A percentile compares a stretch with the other conserved stretches of the same genome.
Evolutionary conservation across 2,888 invertebrate species (phyloP).

Genomic region (Standfussiana lucernea): DNA sequence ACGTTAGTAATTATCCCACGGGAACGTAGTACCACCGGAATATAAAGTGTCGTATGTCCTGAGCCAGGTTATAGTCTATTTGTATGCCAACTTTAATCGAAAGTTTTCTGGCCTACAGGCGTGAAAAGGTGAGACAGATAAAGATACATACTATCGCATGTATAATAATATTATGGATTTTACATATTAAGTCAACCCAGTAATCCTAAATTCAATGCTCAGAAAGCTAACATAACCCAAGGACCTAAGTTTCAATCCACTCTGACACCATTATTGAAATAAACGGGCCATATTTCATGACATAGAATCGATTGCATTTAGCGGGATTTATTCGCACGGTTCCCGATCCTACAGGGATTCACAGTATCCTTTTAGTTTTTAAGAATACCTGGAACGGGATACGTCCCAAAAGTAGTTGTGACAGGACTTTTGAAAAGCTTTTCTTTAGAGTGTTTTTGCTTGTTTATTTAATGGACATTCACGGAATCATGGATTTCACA

Average conservation of each 20-base stretch:
- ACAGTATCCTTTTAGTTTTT: slow-evolving; percentile 28
- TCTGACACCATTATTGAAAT: slow-evolving; percentile 66
- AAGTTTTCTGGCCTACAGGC: neutral
- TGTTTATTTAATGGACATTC: slow-evolving; percentile 17
- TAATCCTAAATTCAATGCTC: neutral
- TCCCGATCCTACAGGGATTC: slow-evolving; percentile 11
- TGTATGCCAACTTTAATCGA: neutral
- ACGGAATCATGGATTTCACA: neutral
- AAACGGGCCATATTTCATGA: slow-evolving; percentile 67
- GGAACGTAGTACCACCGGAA: neutral
- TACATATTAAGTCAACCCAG: neutral
- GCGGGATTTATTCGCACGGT: slow-evolving; percentile 52
- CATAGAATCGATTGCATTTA: slow-evolving; percentile 65
- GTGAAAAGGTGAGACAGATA: neutral
- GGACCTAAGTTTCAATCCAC: slow-evolving; percentile 53
- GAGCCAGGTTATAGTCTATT: neutral
- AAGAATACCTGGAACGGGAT: slow-evolving; percentile 14
- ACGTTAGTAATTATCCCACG: neutral
- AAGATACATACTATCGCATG: neutral
- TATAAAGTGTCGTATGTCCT: neutral
- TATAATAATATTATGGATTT: neutral
- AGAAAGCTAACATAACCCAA: slow-evolving; percentile 21
- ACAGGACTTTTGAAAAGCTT: slow-evolving; percentile 35
- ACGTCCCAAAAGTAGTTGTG: slow-evolving; percentile 24
- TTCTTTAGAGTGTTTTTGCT: slow-evolving; percentile 38